phyloP scores from a whole-genome alignment of 2,113 vertebrate genomes.

The Eudorcas thomsonii region DNA sequence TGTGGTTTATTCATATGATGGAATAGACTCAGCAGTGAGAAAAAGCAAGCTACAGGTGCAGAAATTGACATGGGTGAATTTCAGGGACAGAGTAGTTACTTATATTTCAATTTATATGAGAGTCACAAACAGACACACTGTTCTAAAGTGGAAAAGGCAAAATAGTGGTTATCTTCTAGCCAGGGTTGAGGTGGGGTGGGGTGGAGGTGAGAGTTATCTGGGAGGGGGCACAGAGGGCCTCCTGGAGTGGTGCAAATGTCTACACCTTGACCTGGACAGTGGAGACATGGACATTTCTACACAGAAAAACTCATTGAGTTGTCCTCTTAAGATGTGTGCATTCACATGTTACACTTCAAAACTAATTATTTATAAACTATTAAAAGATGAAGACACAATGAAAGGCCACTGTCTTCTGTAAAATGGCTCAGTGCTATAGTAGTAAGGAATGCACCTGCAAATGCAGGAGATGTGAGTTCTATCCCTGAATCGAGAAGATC shows the following conservation, averaged over 20 bases:
- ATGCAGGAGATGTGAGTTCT: fast-evolving
- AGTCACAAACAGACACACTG: neutral
- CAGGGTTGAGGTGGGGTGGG: neutral
- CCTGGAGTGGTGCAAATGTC: neutral
- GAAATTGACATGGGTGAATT: neutral
- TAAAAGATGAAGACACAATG: neutral
- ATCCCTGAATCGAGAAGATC: neutral
- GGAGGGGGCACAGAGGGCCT: neutral
- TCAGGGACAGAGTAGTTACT: neutral
- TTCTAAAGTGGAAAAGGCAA: neutral
- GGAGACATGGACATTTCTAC: neutral
- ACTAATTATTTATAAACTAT: neutral
- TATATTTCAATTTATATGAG: neutral
- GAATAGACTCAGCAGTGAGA: neutral
- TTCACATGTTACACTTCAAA: neutral
- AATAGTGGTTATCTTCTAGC: neutral
- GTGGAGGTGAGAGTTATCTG: neutral
- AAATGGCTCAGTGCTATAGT: neutral
- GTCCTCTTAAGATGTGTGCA: neutral
- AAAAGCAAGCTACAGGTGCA: no score
- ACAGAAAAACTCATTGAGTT: neutral
- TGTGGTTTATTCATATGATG: neutral
- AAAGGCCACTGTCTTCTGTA: neutral
- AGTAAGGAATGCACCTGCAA: neutral
- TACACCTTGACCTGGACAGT: neutral